phyloP scores from a whole-genome alignment of 2,888 invertebrate species.

The Trichopria drosophilae region DNA sequence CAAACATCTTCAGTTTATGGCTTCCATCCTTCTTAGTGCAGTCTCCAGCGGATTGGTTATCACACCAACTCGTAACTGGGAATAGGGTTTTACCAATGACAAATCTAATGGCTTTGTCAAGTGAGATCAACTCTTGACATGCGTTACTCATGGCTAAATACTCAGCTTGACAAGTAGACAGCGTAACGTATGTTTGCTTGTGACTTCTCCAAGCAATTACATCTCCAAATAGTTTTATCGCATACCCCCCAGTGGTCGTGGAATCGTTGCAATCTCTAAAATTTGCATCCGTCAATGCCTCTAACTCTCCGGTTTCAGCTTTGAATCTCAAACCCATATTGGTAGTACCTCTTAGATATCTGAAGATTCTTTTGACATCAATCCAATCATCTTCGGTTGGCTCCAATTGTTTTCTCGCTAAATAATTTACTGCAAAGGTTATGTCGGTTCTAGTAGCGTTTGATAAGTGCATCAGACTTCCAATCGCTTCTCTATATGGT shows the following conservation, averaged over 20 bases:
- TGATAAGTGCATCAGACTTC: conserved; percentile 31
- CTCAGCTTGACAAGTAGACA: conserved; percentile 33
- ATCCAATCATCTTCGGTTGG: conserved; percentile 31
- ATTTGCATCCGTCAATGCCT: conserved; percentile 36
- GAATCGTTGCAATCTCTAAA: conserved; percentile 34
- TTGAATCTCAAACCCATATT: conserved; percentile 20
- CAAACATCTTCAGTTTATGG: conserved; percentile 30
- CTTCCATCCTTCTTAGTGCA: conserved; percentile 32
- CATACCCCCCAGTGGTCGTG: conserved; percentile 28
- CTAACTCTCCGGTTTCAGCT: conserved; percentile 16
- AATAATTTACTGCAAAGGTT: conserved; percentile 16
- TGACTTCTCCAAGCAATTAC: conserved; percentile 33
- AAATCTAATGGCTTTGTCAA: conserved; percentile 30
- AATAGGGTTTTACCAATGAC: conserved; percentile 27
- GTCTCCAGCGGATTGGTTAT: conserved; percentile 14
- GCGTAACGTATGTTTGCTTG: conserved; percentile 30
- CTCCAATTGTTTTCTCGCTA: conserved; percentile 21
- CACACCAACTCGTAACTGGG: conserved; percentile 19
- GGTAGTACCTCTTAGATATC: conserved; percentile 25
- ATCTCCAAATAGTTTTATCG: conserved; percentile 30
- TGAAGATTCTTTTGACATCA: conserved; percentile 25
- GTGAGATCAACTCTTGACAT: conserved; percentile 33
- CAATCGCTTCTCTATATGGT: conserved; percentile 35
- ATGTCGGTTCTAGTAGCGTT: conserved; percentile 23
- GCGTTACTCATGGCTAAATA: too few relatives aligned